These are phyloP conservation scores for Chymomyza caudatula DNA, from an alignment of 2,888 invertebrate species.

Conservation along the genomic window DNA sequence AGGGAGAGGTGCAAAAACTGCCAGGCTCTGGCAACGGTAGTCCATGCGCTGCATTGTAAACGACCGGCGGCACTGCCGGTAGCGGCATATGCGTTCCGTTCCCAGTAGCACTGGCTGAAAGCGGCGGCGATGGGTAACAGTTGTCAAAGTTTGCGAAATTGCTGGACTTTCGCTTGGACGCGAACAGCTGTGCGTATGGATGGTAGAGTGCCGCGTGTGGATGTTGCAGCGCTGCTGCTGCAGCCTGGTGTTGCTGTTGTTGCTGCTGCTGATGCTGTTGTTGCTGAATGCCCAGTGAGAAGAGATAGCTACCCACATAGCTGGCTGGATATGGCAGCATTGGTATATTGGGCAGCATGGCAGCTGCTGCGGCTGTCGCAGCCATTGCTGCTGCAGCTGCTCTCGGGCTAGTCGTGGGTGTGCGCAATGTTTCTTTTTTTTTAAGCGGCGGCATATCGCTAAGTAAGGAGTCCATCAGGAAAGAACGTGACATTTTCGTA, in stretches of 20 bases:
- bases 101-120: slow-evolving; percentile 45
- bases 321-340: slow-evolving; percentile 83
- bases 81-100: slow-evolving; percentile 28
- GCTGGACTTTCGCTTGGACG: slow-evolving; percentile 62
- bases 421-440: slow-evolving; percentile 66
- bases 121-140: slow-evolving; percentile 57
- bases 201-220: slow-evolving; percentile 59
- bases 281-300: slow-evolving; percentile 83
- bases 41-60: slow-evolving; percentile 26
- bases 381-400: slow-evolving; percentile 75
- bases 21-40: slow-evolving; percentile 51
- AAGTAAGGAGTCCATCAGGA: slow-evolving; percentile 88
- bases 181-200: slow-evolving; percentile 65
- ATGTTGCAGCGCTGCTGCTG: slow-evolving; percentile 48
- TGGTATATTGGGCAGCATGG: slow-evolving; percentile 72
- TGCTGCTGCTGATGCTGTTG: slow-evolving; percentile 75
- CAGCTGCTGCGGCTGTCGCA: slow-evolving; percentile 78
- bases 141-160: slow-evolving; percentile 53
- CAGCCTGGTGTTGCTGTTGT: slow-evolving; percentile 40
- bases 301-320: slow-evolving; percentile 82
- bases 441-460: slow-evolving; percentile 81
- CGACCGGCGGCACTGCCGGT: slow-evolving; percentile 23
- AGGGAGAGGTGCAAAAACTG: slow-evolving; percentile 75
- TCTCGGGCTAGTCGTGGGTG: slow-evolving; percentile 60
- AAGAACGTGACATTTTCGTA: slow-evolving; percentile 87